Conservation (phyloP, 2,113 vertebrate species). For the Gallinago media region DNA sequence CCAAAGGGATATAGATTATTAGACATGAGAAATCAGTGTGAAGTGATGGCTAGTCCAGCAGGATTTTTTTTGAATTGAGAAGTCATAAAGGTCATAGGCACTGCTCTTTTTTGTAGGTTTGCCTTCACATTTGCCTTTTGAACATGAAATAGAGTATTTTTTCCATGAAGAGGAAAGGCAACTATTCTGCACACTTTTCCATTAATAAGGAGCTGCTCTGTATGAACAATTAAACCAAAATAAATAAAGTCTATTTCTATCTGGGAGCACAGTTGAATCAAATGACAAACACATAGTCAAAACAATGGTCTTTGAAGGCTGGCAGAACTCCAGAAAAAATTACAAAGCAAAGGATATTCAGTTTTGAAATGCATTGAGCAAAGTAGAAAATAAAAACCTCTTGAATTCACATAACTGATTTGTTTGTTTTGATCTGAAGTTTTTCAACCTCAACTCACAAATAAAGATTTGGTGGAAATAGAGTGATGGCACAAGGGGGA, state of each 20-base stretch:
- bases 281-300: not conserved
- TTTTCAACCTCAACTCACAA: not conserved
- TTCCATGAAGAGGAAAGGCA: not conserved
- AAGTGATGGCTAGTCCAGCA: not conserved
- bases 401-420: not conserved
- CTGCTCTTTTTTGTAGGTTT: not conserved
- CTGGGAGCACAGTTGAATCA: not conserved
- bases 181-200: not conserved
- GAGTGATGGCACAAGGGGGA: not conserved
- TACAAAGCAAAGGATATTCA: slow-evolving; percentile 6
- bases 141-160: not conserved
- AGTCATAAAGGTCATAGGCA: not conserved
- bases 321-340: slow-evolving; percentile 2
- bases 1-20: not conserved
- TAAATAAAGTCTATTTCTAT: slow-evolving; percentile 15
- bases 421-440: not conserved
- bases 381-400: slow-evolving; percentile 1
- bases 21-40: not conserved
- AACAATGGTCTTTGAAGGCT: slow-evolving; percentile 41
- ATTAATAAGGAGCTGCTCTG: not conserved
- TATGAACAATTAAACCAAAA: slow-evolving; percentile 15
- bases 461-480: not conserved
- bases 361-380: not conserved
- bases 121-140: not conserved
- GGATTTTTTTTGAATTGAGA: not conserved